These are phyloP conservation scores for Apus apus DNA, from an alignment of 2,113 vertebrate species.

Conservation along the genomic window DNA sequence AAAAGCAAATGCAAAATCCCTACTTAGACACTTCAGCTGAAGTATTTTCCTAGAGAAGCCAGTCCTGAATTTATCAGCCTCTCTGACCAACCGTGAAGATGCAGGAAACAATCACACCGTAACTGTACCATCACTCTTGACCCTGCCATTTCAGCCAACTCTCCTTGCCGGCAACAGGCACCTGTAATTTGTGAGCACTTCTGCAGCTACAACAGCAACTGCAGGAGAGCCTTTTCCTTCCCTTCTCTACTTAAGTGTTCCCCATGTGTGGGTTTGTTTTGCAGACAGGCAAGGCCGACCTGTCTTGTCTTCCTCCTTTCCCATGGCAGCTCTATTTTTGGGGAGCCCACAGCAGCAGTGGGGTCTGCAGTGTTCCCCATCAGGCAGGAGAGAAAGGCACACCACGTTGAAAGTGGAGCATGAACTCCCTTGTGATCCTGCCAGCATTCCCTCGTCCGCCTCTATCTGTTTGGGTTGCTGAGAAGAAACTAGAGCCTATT, in stretches of 20 bases:
- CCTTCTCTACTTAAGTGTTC: not conserved
- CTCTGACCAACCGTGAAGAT: not conserved
- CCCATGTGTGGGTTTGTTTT: fast-evolving
- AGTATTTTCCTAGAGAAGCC: not conserved
- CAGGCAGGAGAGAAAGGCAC: not conserved
- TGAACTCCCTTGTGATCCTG: not conserved
- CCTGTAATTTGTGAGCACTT: not conserved
- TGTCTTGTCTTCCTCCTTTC: not conserved
- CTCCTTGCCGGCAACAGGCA: not conserved
- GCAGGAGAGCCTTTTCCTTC: not conserved
- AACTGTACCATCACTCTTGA: not conserved
- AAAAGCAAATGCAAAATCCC: not conserved
- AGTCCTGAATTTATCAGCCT: not conserved
- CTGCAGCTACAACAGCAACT: not conserved
- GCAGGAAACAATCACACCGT: not conserved
- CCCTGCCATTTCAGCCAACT: not conserved
- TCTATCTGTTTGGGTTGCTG: not conserved
- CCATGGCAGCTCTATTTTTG: not conserved
- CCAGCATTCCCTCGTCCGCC: not conserved
- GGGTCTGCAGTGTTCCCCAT: not conserved
- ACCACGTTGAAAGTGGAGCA: not conserved
- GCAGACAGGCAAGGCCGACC: not conserved
- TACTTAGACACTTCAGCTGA: not conserved
- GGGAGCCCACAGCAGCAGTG: not conserved
- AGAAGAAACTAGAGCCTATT: conserved; percentile 31